Base-by-base conservation (phyloP, 2,113 vertebrate genomes). In the Apus apus region DNA sequence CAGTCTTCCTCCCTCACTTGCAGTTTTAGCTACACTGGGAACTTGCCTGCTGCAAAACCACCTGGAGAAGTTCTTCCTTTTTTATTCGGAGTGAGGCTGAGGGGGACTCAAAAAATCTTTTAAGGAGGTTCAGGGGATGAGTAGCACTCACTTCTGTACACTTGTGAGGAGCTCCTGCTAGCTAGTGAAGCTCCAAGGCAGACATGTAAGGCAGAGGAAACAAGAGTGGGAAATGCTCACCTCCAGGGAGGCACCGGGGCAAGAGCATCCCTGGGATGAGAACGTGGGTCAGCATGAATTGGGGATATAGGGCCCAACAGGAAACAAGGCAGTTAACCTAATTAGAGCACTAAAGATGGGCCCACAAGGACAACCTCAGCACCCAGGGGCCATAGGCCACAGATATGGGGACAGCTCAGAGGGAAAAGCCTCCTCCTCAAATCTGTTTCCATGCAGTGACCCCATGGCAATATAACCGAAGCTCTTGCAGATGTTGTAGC, bases 141-240 rank as follows among this genome's bases (percentile, higher is more conserved):
- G 43, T 25, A 66, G 18, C 43, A 36, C 57, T 92, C 43, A 62
- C 29, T 79, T 53, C 40, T 48, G 17, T 17, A 15, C 9, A 6
- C 4, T 74, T 60, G 25, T 57, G 15, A 32, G 29, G 19, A 61
- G 57, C 7, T 8, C 12, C 32, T 70, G 11, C 4, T 45, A 13
- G 26, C 8, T 54, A 34, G 30, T 34, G 62, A 56, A 89, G 54
- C 3, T 20, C 21, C 15, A 29, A 51, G 29, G 13, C 21, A 36
- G 29, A 8, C 34, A 46, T 1, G 1, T 13, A 22, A 68, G 26
- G 53, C 43, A 72, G 61, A 53, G 48, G 8, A 29, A 68, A 46
- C 17, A 38, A 0, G 2, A 79, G 14, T 0, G 2, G 27, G 43
- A 15, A 27, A 38, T 21, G 16, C 29, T 68, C 0, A 1, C 5